Percentiles rank a stretch among this genome's conserved stretches.
Conservation (phyloP, 2,797 vertebrate species). For the Pogonophryne albipinna region DNA sequence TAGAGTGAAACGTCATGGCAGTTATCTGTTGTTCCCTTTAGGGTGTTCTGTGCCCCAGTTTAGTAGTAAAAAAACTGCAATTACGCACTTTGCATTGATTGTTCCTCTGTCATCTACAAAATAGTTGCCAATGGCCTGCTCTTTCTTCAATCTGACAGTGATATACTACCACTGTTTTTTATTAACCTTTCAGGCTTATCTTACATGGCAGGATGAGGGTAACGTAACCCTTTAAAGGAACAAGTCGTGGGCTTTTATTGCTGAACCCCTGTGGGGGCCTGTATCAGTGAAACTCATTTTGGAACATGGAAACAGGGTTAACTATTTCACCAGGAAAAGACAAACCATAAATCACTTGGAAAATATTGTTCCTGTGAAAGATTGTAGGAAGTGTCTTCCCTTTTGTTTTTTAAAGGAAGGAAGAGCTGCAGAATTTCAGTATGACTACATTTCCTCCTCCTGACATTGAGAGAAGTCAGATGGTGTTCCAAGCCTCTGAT, state of each 20-base stretch:
- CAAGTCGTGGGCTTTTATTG: constrained; percentile 16
- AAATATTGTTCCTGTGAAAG: constrained; percentile 22
- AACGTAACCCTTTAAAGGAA: constrained; percentile 41
- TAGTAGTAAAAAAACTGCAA: constrained; percentile 34
- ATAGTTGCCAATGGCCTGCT: constrained; percentile 43
- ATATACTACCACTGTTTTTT: constrained; percentile 42
- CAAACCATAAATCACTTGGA: constrained; percentile 39
- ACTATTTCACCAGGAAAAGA: constrained; percentile 35
- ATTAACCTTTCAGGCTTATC: constrained; percentile 56
- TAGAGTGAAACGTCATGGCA: constrained; percentile 37
- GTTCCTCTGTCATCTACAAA: constrained; percentile 52
- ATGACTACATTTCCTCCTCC: background rate
- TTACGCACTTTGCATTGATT: constrained; percentile 60
- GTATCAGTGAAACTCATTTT: constrained; percentile 55
- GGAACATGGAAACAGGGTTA: constrained; percentile 44
- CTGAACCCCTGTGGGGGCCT: constrained; percentile 24
- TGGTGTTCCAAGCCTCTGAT: background rate
- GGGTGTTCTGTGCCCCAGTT: constrained; percentile 49
- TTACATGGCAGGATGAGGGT: constrained; percentile 38
- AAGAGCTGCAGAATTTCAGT: background rate
- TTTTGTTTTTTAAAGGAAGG: constrained; percentile 9
- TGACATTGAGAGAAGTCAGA: background rate
- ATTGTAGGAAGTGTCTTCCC: constrained; percentile 6
- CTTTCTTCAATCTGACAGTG: constrained; percentile 55
- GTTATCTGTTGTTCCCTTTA: constrained; percentile 36